phyloP scores from a whole-genome alignment of 2,113 vertebrate genomes.

The Sterrhoptilus dennistouni region DNA sequence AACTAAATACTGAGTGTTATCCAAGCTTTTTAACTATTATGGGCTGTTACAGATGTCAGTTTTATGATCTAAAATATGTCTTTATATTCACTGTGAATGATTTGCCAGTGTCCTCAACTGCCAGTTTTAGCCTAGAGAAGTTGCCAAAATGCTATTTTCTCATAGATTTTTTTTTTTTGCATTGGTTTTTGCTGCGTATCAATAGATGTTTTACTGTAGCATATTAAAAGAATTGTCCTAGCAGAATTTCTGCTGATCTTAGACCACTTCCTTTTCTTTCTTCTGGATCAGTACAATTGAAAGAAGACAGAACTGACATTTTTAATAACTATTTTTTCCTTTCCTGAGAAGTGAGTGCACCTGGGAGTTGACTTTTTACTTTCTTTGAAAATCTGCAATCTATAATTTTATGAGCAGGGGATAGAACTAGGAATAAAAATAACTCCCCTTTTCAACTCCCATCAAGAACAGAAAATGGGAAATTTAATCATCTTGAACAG shows the following conservation, averaged over 20 bases:
- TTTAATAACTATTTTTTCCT: not conserved
- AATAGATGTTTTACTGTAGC: not conserved
- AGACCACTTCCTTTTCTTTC: not conserved
- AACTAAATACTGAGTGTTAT: not conserved
- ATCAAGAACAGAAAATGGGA: constrained; percentile 37
- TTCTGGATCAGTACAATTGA: not conserved
- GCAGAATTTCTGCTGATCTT: not conserved
- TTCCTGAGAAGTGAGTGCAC: not conserved
- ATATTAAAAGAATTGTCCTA: not conserved
- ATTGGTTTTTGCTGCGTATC: not conserved
- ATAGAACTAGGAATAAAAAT: constrained; percentile 22
- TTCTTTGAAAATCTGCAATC: constrained; percentile 14
- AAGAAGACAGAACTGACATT: not conserved
- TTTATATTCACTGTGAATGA: not conserved
- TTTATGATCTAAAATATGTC: not conserved
- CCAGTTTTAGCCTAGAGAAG: not conserved
- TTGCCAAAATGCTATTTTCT: not conserved
- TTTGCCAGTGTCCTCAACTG: not conserved
- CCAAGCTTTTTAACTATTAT: not conserved
- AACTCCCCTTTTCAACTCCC: constrained; percentile 23
- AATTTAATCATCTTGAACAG: constrained; percentile 56
- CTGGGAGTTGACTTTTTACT: not conserved
- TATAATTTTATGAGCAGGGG: constrained; percentile 24
- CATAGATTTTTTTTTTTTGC: not conserved
- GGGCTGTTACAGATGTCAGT: not conserved